Evolutionary conservation across 2,888 invertebrate species (phyloP).

Genomic region (Archips xylosteana): DNA sequence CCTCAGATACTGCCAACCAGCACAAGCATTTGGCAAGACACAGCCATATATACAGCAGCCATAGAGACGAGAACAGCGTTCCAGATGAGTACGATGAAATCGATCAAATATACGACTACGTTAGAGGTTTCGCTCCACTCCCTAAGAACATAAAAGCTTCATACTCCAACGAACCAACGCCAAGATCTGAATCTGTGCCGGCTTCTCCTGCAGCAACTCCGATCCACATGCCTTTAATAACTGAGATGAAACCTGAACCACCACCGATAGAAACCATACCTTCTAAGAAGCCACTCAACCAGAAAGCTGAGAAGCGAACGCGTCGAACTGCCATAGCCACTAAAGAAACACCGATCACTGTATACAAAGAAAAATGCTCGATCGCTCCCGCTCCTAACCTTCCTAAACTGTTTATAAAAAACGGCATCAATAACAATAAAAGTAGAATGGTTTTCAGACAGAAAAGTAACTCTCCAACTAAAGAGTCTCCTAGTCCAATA

Average conservation of each 20-base stretch:
- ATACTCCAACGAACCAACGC: slow-evolving; percentile 79
- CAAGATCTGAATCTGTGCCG: slow-evolving; percentile 84
- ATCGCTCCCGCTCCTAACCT: slow-evolving; percentile 83
- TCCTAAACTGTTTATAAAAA: slow-evolving; percentile 93
- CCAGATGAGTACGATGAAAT: slow-evolving; percentile 97
- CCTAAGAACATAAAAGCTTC: slow-evolving; percentile 92
- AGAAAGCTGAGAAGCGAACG: slow-evolving; percentile 90
- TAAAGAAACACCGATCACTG: slow-evolving; percentile 84
- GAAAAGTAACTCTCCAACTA: slow-evolving; percentile 90
- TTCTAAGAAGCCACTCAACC: slow-evolving; percentile 88
- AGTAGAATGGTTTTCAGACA: slow-evolving; percentile 88
- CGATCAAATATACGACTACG: slow-evolving; percentile 98
- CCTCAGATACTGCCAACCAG: slow-evolving; percentile 90
- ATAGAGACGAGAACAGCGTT: slow-evolving; percentile 88
- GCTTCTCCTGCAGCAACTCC: slow-evolving; percentile 84
- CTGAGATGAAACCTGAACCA: slow-evolving; percentile 92
- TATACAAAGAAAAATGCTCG: slow-evolving; percentile 86
- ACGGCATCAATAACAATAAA: slow-evolving; percentile 87
- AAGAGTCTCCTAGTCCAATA: slow-evolving; percentile 88
- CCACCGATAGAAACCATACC: slow-evolving; percentile 97
- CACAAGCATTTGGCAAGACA: slow-evolving; percentile 82
- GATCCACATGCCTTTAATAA: slow-evolving; percentile 82
- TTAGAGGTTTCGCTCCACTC: slow-evolving; percentile 95
- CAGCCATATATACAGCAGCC: slow-evolving; percentile 83
- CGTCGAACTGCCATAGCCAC: slow-evolving; percentile 87